These are phyloP conservation scores for Psilopsiagon aymara DNA, from an alignment of 2,113 vertebrate species.

Conservation along the genomic window DNA sequence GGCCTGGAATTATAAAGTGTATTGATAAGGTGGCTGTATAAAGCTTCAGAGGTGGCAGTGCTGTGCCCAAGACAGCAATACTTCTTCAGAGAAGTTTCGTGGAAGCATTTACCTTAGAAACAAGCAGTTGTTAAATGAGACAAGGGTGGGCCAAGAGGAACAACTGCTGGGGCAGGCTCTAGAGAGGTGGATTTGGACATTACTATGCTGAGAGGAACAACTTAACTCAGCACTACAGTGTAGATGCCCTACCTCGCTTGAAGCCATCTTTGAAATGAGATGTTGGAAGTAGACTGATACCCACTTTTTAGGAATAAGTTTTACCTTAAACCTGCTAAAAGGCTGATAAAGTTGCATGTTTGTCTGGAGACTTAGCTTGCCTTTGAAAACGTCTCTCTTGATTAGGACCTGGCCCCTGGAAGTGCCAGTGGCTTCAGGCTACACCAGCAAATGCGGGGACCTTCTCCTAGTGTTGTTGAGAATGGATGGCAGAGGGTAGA, in stretches of 20 bases:
- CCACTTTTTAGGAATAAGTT: not conserved
- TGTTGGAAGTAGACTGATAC: not conserved
- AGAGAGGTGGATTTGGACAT: not conserved
- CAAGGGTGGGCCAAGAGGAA: not conserved
- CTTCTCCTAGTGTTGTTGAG: not conserved
- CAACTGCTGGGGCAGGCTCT: not conserved
- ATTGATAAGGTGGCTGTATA: not conserved
- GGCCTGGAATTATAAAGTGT: not conserved
- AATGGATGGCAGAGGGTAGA: not conserved
- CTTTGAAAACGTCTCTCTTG: accelerated
- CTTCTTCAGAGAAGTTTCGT: not conserved
- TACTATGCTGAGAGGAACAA: not conserved
- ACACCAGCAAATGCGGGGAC: not conserved
- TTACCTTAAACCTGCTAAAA: not conserved
- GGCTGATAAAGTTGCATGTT: not conserved
- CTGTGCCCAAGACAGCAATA: not conserved
- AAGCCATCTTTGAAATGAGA: not conserved
- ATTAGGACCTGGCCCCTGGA: not conserved
- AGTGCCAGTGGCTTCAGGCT: not conserved
- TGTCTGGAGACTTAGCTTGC: not conserved
- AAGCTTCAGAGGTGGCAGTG: not conserved
- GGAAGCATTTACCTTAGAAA: not conserved
- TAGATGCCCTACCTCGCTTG: not conserved
- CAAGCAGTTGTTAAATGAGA: not conserved
- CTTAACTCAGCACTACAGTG: accelerated